Percentiles rank a stretch among this genome's conserved stretches.
phyloP scores from a whole-genome alignment of 1,140 invertebrate genomes.

The Drosophila teissieri region DNA sequence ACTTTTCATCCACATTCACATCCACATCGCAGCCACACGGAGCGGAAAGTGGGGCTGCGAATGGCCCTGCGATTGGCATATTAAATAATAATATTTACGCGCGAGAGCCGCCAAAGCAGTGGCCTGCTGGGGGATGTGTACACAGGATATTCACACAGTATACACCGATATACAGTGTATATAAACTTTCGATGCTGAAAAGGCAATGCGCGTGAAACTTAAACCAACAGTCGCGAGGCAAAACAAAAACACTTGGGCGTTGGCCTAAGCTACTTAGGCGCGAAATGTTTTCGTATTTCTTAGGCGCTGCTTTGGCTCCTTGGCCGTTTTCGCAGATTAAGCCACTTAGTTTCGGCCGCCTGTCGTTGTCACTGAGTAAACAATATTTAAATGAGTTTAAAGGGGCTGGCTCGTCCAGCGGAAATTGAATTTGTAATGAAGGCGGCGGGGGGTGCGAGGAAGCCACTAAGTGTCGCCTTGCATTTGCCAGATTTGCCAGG shows the following conservation, averaged over 20 bases:
- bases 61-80: conserved; percentile 61
- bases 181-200: conserved; percentile 56
- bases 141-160: conserved; percentile 11
- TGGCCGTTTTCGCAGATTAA: conserved; percentile 73
- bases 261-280: conserved; percentile 63
- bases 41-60: background rate
- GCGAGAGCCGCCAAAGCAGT: conserved; percentile 49
- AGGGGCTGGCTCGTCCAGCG: conserved; percentile 35
- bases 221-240: conserved; percentile 37
- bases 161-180: conserved; percentile 10
- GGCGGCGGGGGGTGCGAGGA: conserved; percentile 9
- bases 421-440: conserved; percentile 80
- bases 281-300: conserved; percentile 70
- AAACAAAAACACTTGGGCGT: conserved; percentile 55
- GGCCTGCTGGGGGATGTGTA: conserved; percentile 19
- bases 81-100: conserved; percentile 81
- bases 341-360: conserved; percentile 68
- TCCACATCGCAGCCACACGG: background rate
- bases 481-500: conserved; percentile 64
- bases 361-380: conserved; percentile 49
- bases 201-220: conserved; percentile 58
- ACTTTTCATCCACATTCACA: background rate
- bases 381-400: conserved; percentile 76
- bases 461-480: conserved; percentile 65
- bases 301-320: conserved; percentile 11